Evolutionary conservation across 2,797 vertebrate genomes (phyloP).

Genomic region (Xerus rutilus): DNA sequence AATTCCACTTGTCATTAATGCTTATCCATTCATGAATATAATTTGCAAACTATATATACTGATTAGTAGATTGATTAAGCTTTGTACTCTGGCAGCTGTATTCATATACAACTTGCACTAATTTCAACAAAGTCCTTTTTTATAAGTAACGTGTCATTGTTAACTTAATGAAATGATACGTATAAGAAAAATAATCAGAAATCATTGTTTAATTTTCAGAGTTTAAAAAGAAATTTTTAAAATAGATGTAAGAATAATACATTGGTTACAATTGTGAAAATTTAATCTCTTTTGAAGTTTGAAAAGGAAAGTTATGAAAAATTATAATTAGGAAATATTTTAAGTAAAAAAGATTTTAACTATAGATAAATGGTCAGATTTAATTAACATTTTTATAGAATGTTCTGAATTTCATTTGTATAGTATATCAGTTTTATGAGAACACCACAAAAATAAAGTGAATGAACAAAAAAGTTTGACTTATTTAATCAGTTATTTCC

Average conservation of each 20-base stretch:
- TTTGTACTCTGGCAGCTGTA: conserved; percentile 42
- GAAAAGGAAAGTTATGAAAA: conserved; percentile 43
- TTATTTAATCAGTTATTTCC: not conserved
- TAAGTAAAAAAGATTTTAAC: conserved; percentile 44
- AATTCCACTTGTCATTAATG: conserved; percentile 51
- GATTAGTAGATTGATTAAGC: conserved; percentile 67
- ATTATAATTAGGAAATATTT: conserved; percentile 5
- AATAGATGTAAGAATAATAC: not conserved
- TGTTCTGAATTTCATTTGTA: not conserved
- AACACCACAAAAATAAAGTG: not conserved
- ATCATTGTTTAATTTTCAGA: conserved; percentile 69
- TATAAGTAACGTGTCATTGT: conserved; percentile 62
- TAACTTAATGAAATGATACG: conserved; percentile 60
- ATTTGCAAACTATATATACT: conserved; percentile 46
- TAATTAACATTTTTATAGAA: conserved; percentile 21
- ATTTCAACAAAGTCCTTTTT: conserved; percentile 48
- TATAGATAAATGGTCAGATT: not conserved
- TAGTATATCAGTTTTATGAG: not conserved
- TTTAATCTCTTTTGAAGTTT: not conserved
- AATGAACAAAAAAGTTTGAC: not conserved
- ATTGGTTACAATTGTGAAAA: conserved; percentile 54
- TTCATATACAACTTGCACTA: conserved; percentile 24
- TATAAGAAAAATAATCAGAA: conserved; percentile 68
- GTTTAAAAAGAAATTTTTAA: conserved; percentile 60
- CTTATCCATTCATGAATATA: conserved; percentile 33